Conservation (phyloP, 2,888 invertebrate genomes). For the Hyles lineata region DNA sequence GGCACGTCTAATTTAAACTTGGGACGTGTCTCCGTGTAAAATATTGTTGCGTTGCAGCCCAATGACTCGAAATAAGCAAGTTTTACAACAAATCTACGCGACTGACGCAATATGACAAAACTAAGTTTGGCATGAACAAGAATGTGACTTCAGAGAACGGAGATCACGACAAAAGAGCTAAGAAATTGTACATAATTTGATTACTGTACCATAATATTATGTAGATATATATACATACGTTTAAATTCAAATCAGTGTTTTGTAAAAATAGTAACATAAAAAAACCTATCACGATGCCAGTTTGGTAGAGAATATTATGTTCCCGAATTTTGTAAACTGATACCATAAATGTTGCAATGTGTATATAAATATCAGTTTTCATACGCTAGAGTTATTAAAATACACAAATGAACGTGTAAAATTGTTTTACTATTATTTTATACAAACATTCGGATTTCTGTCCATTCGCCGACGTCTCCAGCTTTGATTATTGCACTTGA, state of each 20-base stretch:
- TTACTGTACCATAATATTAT: too few species aligned
- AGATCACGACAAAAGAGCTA: too few species aligned
- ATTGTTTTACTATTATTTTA: not conserved
- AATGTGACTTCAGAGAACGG: not conserved
- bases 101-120: constrained; percentile 17
- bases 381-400: not conserved
- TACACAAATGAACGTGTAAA: not conserved
- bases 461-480: not conserved
- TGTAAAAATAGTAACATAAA: too few species aligned
- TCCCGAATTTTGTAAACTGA: too few species aligned
- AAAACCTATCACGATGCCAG: too few species aligned
- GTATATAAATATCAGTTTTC: too few species aligned
- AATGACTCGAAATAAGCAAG: constrained; percentile 20
- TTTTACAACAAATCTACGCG: constrained; percentile 14
- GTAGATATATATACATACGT: too few species aligned
- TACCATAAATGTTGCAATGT: too few species aligned
- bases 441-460: not conserved
- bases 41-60: constrained; percentile 21
- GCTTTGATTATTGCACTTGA: not conserved
- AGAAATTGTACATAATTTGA: too few species aligned
- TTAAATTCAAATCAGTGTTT: too few species aligned
- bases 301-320: too few species aligned
- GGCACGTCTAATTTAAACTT: constrained; percentile 52
- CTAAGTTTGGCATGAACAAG: not conserved
- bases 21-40: constrained; percentile 39